A percentile compares a stretch with the other conserved stretches of the same genome.
Conservation (phyloP, 1,140 invertebrate species). For the Micrasema minimum region DNA sequence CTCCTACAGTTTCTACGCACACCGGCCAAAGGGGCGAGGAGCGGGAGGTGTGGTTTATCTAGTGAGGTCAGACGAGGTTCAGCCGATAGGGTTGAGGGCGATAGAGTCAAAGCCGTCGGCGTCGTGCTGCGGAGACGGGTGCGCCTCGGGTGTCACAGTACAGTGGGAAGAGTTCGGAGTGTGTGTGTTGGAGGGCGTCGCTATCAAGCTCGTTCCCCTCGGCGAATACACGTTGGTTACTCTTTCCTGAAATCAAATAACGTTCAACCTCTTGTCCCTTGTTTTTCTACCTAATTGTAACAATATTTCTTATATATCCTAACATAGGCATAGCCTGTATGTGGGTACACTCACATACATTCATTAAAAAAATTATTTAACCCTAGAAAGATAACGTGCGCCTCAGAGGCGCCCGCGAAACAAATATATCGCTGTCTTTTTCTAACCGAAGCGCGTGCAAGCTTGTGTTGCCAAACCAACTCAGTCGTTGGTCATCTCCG, state of each 20-base stretch:
- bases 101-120: constrained; percentile 68
- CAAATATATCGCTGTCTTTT: no score
- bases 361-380: no score
- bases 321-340: no score
- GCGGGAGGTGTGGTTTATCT: constrained; percentile 23
- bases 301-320: no score
- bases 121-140: constrained; percentile 59
- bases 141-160: constrained; percentile 62
- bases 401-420: no score
- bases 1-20: constrained; percentile 23
- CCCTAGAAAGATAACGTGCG: no score
- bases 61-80: constrained; percentile 44
- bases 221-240: constrained; percentile 69
- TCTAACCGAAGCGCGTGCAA: no score
- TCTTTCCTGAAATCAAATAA: constrained; percentile 61
- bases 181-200: constrained; percentile 64
- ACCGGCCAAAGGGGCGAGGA: constrained; percentile 2
- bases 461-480: no score
- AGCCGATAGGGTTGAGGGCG: constrained; percentile 64
- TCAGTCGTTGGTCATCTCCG: no score
- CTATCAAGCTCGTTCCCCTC: constrained; percentile 68
- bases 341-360: no score
- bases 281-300: no score
- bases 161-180: constrained; percentile 59
- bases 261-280: no score